A percentile compares a stretch with the other conserved stretches of the same genome.
Conservation (phyloP, 2,888 invertebrate species). For the Chaetoderma sp. region DNA sequence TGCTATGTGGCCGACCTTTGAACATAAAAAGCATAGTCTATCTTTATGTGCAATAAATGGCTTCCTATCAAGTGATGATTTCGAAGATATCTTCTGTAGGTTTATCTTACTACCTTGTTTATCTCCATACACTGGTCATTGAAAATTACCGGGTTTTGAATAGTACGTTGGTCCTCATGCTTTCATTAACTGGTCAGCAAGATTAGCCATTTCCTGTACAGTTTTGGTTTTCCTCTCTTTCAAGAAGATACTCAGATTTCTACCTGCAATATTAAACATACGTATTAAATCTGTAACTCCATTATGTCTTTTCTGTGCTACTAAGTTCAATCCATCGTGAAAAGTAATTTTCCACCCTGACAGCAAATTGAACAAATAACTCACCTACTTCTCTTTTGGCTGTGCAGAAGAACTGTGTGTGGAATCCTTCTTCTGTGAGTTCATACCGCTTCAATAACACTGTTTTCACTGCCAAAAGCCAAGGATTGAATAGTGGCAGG, state of each 20-base stretch:
- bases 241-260: slow-evolving; percentile 21
- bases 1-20: not conserved
- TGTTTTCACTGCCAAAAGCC: too few relatives aligned
- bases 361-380: not conserved
- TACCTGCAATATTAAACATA: slow-evolving; percentile 9
- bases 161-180: slow-evolving; percentile 9
- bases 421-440: not conserved
- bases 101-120: too few relatives aligned
- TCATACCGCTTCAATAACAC: not conserved
- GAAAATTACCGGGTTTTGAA: too few relatives aligned
- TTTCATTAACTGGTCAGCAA: slow-evolving; percentile 25
- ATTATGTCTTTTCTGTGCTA: not conserved
- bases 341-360: not conserved
- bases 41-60: not conserved
- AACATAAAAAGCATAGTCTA: slow-evolving; percentile 1
- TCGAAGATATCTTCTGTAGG: too few relatives aligned
- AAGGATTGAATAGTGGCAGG: too few relatives aligned
- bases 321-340: not conserved
- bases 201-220: slow-evolving; percentile 19
- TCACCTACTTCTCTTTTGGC: not conserved
- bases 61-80: not conserved
- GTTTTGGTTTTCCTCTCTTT: slow-evolving; percentile 19
- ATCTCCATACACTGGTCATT: too few relatives aligned
- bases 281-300: too few relatives aligned
- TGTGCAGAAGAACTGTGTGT: not conserved